A percentile compares a stretch with the other conserved stretches of the same genome.
Evolutionary conservation across 2,113 vertebrate species (phyloP).

Genomic region (Ictalurus furcatus): DNA sequence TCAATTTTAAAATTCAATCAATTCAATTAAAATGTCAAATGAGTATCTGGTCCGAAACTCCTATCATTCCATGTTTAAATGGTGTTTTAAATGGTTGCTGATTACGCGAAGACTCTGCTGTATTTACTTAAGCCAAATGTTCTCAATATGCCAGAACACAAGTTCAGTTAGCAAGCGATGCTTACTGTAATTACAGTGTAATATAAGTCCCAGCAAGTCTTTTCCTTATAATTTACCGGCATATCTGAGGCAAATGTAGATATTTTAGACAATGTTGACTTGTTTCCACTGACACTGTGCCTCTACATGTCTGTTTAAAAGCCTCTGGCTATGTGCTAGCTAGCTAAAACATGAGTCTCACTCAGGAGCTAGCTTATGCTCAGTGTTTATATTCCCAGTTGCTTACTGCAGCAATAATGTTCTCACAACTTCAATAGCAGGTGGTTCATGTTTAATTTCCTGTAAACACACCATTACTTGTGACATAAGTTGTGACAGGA

Average conservation of each 20-base stretch:
- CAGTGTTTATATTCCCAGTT: background rate
- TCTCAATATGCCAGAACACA: background rate
- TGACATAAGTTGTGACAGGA: background rate
- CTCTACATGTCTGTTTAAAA: background rate
- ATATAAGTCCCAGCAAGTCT: background rate
- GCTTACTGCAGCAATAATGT: background rate
- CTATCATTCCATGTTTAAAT: background rate
- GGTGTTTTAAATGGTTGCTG: background rate
- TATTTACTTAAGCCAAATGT: background rate
- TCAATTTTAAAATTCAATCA: background rate
- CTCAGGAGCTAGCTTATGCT: background rate
- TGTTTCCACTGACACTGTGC: background rate
- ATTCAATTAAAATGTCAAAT: background rate
- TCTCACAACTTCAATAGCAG: background rate
- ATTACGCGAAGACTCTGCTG: background rate
- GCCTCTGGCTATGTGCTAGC: background rate
- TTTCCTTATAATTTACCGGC: background rate
- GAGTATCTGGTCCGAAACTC: background rate
- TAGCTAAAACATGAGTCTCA: background rate
- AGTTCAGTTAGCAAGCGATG: background rate
- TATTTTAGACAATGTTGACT: background rate
- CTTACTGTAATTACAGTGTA: background rate
- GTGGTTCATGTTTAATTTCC: background rate
- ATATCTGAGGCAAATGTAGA: background rate
- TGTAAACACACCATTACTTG: background rate